Base-by-base conservation (phyloP, 2,888 invertebrate species). In the Cryptophagus acutangulus region DNA sequence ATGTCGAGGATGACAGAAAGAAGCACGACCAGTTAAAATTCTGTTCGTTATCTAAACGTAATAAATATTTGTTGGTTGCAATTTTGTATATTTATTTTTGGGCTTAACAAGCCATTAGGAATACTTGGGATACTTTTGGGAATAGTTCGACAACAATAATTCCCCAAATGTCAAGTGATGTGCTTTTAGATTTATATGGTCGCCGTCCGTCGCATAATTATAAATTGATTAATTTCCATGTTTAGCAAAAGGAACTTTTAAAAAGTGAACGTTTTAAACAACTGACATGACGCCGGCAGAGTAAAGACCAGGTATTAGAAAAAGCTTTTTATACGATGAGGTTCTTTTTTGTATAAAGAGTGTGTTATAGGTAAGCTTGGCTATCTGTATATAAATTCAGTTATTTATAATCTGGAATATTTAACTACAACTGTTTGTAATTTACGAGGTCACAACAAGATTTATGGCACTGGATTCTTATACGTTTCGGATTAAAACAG, bases 401-500 rank as follows among this genome's bases (percentile, higher is more conserved):
- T 67, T 70, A 70, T 70, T 70, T 70, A 70, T 70, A 70, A 70
- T 70, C 69, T 66, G 67, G 66, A 69, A 69, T 70, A 70, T 69
- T 70, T 67, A 66, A 69, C 66, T 68, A 69, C 70, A 69, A 69
- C 69, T 67, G 69, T 69, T 66, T 63, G 66, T 69, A 67, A 71
- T 70, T 71, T 71, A 71, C 70, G 71, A 71, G 71, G 70, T 71
- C 71, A 69, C 65, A 57, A 48, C 58, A 59, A 70, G 71, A 71
- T 71, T 71, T 71, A 71, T 70, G 62, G 65, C 61, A 50, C 63
- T 58, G 63, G 66, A 69, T 70, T 69, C 69, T 67, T 67, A 67
- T 69, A 65, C 66, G 66, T 66, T 69, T 69, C 65, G 69, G 68
- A 69, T 69, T 69, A 69, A 68, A 67, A 66, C 62, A 62, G 59